These are phyloP conservation scores for Equus przewalskii DNA, from an alignment of 2,113 vertebrate genomes.

Conservation along the genomic window DNA sequence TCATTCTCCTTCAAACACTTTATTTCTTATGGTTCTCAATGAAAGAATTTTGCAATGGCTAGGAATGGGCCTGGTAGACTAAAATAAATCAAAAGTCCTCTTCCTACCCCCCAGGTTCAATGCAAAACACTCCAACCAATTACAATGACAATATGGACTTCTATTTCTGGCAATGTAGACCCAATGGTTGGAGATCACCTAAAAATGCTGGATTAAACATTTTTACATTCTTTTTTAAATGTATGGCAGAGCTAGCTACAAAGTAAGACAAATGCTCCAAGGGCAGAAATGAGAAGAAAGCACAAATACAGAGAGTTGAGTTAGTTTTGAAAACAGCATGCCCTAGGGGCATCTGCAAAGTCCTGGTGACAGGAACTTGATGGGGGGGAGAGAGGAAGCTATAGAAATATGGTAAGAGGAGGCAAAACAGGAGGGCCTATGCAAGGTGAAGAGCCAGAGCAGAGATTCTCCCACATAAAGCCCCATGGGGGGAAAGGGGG, in stretches of 20 bases:
- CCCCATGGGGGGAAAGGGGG: fast-evolving
- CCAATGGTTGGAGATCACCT: neutral
- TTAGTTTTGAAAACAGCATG: neutral
- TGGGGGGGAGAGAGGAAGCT: too few relatives aligned
- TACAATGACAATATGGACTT: neutral
- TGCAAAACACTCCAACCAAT: neutral
- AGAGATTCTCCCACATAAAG: neutral
- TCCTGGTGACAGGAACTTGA: neutral
- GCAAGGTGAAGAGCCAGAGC: neutral
- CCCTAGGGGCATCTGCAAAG: neutral
- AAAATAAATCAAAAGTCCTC: neutral
- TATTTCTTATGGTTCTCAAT: neutral
- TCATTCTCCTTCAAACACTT: neutral
- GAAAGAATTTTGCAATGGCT: neutral
- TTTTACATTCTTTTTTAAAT: neutral
- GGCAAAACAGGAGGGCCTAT: neutral
- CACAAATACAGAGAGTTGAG: neutral
- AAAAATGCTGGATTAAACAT: neutral
- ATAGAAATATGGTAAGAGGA: neutral
- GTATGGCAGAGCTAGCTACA: neutral
- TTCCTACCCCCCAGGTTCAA: neutral
- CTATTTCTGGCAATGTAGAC: neutral
- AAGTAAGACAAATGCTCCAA: constrained; percentile 15
- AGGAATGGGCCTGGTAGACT: neutral
- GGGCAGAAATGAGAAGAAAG: neutral